Evolutionary conservation across 2,113 vertebrate genomes (phyloP), one percentile per base, ranked within the genome.

Genomic region (Merops nubicus): DNA sequence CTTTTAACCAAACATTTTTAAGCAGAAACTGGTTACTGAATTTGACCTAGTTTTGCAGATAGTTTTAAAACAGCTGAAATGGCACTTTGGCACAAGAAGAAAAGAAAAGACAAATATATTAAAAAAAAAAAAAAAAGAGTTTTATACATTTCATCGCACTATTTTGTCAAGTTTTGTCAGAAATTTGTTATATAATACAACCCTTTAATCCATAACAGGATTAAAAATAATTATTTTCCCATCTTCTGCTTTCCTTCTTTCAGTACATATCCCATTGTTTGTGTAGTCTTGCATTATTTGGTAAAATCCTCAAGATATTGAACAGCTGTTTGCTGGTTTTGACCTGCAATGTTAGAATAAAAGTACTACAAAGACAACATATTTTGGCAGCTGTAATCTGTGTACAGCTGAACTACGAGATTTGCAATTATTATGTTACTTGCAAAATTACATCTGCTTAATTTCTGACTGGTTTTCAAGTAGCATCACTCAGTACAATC

Each of bases 241-340:
- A 36, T 94, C 78, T 94, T 92, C 42, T 84, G 43, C 42, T 73
- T 88, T 91, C 63, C 51, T 79, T 72, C 74, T 92, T 84, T 89
- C 67, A 54, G 60, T 95, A 88, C 38, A 56, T 94, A 85, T 60
- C 69, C 56, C 14, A 42, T 95, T 96, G 92, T 95, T 96, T 93
- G 63, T 77, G 53, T 88, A 88, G 63, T 69, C 53, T 56, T 96
- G 67, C 77, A 89, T 97, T 95, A 91, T 93, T 95, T 96, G 97
- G 79, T 88, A 89, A 94, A 97, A 93, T 84, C 47, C 67, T 95
- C 53, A 65, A 65, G 91, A 88, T 92, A 92, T 4, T 64, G 94
- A 96, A 85, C 93, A 96, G 51, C 87, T 96, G 91, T 89, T 96
- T 73, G 56, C 77, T 95, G 79, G 20, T 93, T 96, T 97, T 92